A percentile compares a stretch with the other conserved stretches of the same genome.
Conservation (phyloP, 2,888 invertebrate species). For the Lasioglossum zephyrum region DNA sequence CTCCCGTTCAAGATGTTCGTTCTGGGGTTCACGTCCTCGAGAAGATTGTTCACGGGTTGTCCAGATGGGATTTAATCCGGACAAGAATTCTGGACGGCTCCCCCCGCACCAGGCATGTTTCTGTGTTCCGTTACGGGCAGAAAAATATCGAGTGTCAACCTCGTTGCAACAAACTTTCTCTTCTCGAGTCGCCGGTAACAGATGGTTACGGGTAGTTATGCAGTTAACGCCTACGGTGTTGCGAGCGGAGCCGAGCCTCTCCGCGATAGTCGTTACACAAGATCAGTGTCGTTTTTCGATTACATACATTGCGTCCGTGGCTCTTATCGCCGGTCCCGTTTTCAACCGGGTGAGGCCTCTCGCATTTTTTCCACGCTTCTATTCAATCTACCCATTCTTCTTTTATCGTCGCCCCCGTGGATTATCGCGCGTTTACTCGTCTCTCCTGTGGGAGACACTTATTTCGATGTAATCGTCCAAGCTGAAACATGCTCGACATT, state of each 20-base stretch:
- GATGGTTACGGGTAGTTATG: conserved; percentile 59
- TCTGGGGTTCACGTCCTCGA: not conserved
- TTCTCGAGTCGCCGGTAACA: conserved; percentile 37
- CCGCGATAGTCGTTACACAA: conserved; percentile 64
- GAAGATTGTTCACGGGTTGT: not conserved
- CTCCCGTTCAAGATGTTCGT: not conserved
- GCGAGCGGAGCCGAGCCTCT: conserved; percentile 39
- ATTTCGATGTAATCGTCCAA: not conserved
- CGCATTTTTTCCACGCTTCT: not conserved
- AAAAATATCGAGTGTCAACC: conserved; percentile 46
- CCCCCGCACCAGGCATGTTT: not conserved
- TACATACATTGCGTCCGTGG: conserved; percentile 31
- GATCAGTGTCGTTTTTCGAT: conserved; percentile 58
- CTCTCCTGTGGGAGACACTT: not conserved
- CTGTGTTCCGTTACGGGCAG: conserved; percentile 19
- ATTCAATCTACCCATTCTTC: not conserved
- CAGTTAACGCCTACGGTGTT: conserved; percentile 58
- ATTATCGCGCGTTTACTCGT: not conserved
- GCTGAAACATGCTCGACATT: not conserved
- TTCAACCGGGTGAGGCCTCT: not conserved
- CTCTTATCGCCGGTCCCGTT: conserved; percentile 13
- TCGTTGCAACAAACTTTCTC: conserved; percentile 57
- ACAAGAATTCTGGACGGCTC: not conserved
- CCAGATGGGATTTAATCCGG: not conserved
- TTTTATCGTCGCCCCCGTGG: not conserved